Evolutionary conservation across 2,797 vertebrate genomes (phyloP), one percentile per base, ranked within the genome.

Genomic region (Brotula barbata): DNA sequence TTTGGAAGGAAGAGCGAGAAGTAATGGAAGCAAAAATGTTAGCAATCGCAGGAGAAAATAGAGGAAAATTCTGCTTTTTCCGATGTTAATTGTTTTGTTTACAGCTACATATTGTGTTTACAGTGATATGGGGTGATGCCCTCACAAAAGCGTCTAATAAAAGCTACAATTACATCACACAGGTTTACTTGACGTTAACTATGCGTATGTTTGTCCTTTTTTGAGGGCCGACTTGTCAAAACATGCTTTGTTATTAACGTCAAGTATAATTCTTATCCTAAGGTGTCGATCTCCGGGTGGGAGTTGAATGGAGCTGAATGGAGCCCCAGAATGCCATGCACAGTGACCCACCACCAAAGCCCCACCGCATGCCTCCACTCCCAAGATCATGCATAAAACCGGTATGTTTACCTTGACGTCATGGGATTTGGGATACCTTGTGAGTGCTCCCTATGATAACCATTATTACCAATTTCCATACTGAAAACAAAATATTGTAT

Each of bases 381-480:
- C 68, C 57, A 48, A 66, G 20, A 69, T 45, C 85, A 88, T 80
- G 84, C 92, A 91, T 61, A 40, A 65, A 66, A 64, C 52, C 66
- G 16, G 17, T 64, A 70, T 5, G 37, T 91, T 96, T 97, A 97
- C 95, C 95, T 98, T 90, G 89, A 90, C 92, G 94, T 92, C 88
- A 93, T 79, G 85, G 93, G 93, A 84, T 94, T 95, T 88, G 92
- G 93, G 90, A 94, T 91, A 94, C 93, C 93, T 91, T 92, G 93
- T 78, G 93, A 91, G 80, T 81, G 85, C 75, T 96, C 92, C 91
- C 92, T 96, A 95, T 94, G 95, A 96, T 97, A 98, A 97, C 95
- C 94, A 95, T 95, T 94, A 94, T 92, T 95, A 97, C 93, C 92
- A 94, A 92, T 95, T 96, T 94, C 93, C 83, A 92, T 90, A 95